Evolutionary conservation across 2,888 invertebrate genomes (phyloP).

Genomic region (Xanthia togata): DNA sequence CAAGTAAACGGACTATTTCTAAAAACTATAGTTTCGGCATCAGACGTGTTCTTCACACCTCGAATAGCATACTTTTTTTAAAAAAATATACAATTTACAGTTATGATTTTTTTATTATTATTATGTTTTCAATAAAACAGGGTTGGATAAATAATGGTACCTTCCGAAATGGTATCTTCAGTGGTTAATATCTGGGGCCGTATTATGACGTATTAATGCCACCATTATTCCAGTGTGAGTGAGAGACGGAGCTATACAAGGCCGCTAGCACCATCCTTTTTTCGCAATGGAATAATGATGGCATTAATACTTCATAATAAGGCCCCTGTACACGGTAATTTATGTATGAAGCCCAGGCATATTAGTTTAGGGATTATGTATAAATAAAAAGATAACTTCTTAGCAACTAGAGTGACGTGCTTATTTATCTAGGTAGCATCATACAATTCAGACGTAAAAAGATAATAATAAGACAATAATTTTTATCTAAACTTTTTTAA

Average conservation of each 20-base stretch:
- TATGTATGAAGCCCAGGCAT: not conserved
- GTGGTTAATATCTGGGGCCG: conserved; percentile 5
- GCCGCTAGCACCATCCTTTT: too few species aligned
- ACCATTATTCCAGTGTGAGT: too few species aligned
- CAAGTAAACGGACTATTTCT: too few species aligned
- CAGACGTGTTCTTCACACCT: too few species aligned
- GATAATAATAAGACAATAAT: not conserved
- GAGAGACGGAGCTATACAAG: too few species aligned
- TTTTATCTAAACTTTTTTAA: conserved; percentile 26
- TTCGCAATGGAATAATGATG: too few species aligned
- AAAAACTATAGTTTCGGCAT: too few species aligned
- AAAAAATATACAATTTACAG: too few species aligned
- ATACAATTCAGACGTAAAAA: not conserved
- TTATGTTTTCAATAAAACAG: conserved; percentile 17
- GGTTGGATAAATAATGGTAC: conserved; percentile 24
- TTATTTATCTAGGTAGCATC: conserved; percentile 5
- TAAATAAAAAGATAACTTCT: conserved; percentile 26
- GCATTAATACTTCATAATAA: too few species aligned
- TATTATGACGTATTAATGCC: too few species aligned
- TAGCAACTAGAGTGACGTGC: conserved; percentile 25
- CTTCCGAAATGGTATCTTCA: conserved; percentile 17
- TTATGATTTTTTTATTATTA: too few species aligned
- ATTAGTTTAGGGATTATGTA: conserved; percentile 20
- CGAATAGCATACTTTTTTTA: too few species aligned
- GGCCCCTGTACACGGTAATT: not conserved